A percentile compares a stretch with the other conserved stretches of the same genome.
These are phyloP conservation scores for Agrochola lychnidis DNA, from an alignment of 2,888 invertebrate species.

Conservation along the genomic window DNA sequence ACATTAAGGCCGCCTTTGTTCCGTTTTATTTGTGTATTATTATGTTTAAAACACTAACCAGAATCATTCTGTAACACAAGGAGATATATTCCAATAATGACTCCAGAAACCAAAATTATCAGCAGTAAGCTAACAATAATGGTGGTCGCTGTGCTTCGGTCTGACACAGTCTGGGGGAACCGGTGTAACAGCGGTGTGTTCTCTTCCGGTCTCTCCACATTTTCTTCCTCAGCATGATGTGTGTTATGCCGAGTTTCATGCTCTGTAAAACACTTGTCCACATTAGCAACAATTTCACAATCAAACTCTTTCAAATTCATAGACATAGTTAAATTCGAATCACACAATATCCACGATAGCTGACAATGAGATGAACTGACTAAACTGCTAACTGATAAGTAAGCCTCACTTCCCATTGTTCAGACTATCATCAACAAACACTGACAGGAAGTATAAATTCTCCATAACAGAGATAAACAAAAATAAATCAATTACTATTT, in stretches of 20 bases:
- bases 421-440: constrained; percentile 56
- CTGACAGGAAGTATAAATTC: constrained; percentile 49
- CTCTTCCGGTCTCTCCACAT: constrained; percentile 64
- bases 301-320: constrained; percentile 52
- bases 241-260: constrained; percentile 80
- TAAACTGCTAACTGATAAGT: constrained; percentile 52
- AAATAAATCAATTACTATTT: constrained; percentile 59
- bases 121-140: constrained; percentile 75
- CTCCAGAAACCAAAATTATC: constrained; percentile 77
- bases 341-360: constrained; percentile 27
- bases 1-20: neutral
- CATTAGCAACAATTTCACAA: constrained; percentile 26
- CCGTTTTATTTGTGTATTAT: neutral
- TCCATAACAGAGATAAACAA: constrained; percentile 53
- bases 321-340: constrained; percentile 12
- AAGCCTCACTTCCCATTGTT: constrained; percentile 48
- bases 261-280: constrained; percentile 70
- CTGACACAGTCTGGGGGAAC: constrained; percentile 66
- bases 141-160: constrained; percentile 68
- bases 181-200: constrained; percentile 77
- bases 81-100: constrained; percentile 83
- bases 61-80: constrained; percentile 79
- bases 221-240: constrained; percentile 67
- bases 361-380: constrained; percentile 47
- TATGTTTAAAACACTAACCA: constrained; percentile 70